Percentiles rank a stretch among this genome's conserved stretches.
These are phyloP conservation scores for Notarius lentiginosus DNA, from an alignment of 2,113 vertebrate species.

Conservation along the genomic window DNA sequence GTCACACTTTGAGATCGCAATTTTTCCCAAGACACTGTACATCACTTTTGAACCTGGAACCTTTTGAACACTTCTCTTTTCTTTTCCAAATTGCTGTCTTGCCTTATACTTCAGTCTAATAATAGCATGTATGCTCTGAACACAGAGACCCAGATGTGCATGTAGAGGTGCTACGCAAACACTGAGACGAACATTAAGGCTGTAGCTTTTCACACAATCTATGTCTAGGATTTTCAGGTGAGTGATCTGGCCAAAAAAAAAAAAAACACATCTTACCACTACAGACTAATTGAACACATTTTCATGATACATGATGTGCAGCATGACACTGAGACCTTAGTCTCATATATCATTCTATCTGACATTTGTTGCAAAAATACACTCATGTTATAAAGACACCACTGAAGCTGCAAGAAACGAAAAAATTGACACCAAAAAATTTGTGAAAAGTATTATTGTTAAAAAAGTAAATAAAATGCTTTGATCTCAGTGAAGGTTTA, in stretches of 20 bases:
- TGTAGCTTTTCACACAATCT: not conserved
- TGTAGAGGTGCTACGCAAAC: not conserved
- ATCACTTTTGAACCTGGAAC: not conserved
- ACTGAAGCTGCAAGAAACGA: not conserved
- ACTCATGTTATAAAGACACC: not conserved
- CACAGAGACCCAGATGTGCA: not conserved
- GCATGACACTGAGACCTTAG: not conserved
- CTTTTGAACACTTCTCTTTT: not conserved
- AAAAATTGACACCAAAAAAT: not conserved
- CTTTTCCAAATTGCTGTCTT: not conserved
- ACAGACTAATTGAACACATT: not conserved
- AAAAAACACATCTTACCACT: not conserved
- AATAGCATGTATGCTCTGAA: not conserved
- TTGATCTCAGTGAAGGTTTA: too few relatives aligned
- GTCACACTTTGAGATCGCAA: too few relatives aligned
- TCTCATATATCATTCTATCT: not conserved
- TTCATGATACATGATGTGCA: not conserved
- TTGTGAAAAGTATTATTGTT: not conserved
- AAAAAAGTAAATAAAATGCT: not conserved
- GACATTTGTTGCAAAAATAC: not conserved
- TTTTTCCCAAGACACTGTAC: not conserved
- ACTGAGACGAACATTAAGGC: not conserved
- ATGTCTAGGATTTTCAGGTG: not conserved
- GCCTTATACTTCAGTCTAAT: not conserved
- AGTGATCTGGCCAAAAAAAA: not conserved